Evolutionary conservation across 92 coral and sea anemone species (phyloP).

Genomic region (Umimayanthus chanpuru): DNA sequence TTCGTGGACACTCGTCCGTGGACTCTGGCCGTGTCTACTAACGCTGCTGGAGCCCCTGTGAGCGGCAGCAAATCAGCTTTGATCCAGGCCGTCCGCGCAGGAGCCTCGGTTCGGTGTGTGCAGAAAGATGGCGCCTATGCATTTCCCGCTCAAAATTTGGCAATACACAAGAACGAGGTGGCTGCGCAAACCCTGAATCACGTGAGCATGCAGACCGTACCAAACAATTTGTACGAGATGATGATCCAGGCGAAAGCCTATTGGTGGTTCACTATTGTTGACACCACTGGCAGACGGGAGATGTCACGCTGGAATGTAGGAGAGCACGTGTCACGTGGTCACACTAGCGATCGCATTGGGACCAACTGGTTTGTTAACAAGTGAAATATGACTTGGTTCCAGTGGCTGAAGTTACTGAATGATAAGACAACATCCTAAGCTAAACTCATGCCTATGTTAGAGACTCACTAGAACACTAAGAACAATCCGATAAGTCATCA

Average conservation of each 20-base stretch:
- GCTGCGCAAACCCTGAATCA: slow-evolving; percentile 71
- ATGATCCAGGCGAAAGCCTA: slow-evolving; percentile 72
- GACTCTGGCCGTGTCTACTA: slow-evolving; percentile 55
- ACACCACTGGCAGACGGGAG: slow-evolving; percentile 72
- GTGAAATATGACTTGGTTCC: slow-evolving; percentile 6
- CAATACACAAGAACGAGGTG: slow-evolving; percentile 60
- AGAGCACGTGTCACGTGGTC: slow-evolving; percentile 65
- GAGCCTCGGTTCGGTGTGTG: slow-evolving; percentile 84
- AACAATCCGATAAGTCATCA: too few relatives aligned
- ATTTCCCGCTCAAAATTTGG: slow-evolving; percentile 74
- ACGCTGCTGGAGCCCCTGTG: slow-evolving; percentile 51
- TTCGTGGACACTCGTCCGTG: slow-evolving; percentile 81
- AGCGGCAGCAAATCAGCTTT: slow-evolving; percentile 56
- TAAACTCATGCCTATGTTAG: too few relatives aligned
- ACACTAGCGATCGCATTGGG: slow-evolving; percentile 59
- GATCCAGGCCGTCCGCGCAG: slow-evolving; percentile 66
- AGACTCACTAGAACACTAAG: too few relatives aligned
- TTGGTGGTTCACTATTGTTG: slow-evolving; percentile 89
- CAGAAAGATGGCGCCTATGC: slow-evolving; percentile 61
- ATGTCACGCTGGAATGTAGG: slow-evolving; percentile 91
- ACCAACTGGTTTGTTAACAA: slow-evolving; percentile 80
- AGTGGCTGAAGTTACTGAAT: background rate
- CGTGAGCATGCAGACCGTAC: slow-evolving; percentile 69
- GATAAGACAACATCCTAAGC: too few relatives aligned
- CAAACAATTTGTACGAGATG: slow-evolving; percentile 56